Base-by-base conservation (phyloP, 1,140 invertebrate species). In the Acromyrmex charruanus region DNA sequence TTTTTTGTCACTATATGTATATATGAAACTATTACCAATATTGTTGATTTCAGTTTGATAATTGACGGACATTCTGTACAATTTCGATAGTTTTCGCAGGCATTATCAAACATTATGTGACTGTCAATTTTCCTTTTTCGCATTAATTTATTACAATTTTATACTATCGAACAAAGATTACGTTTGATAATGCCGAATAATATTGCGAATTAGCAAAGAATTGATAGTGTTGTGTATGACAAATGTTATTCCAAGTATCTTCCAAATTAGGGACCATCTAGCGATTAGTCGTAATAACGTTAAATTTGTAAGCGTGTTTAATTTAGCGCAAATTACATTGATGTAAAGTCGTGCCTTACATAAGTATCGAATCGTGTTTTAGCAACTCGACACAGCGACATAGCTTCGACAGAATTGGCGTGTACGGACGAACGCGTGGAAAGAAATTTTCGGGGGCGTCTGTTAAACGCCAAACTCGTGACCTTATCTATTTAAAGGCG, bases 211-310 rank as follows among this genome's bases (percentile, higher is more conserved):
- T 79, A 44, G 31, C 16, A 61, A 90, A n/a, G 35, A 75, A 80
- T 81, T 21, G 31, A 88, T 44, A 66, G 10, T 61, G 59, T 89
- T 69, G 66, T 16, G 55, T 55, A 21, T 75, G 51, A 87, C 59
- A 31, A 71, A 68, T 86, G 65, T 81, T 93, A 91, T 92, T 91
- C 89, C 91, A 93, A 90, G 77, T 65, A 92, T 91, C 91, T 93
- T 94, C 92, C 93, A 93, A 90, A 91, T 93, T 90, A 94, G 93
- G 93, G 93, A 94, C 93, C 93, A 94, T 75, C 59, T 94, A 94
- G 92, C 55, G 51, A 82, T 88, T 93, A 93, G 86, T 90, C 79
- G 72, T 84, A 89, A 66, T 90, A 88, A 90, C n/a, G 49, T 75
- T 88, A 88, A 90, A 86, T 85, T 65, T 72, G 31, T 84, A 80